These are phyloP conservation scores for Ailuropoda melanoleuca DNA, from an alignment of 2,113 vertebrate genomes.

Conservation along the genomic window DNA sequence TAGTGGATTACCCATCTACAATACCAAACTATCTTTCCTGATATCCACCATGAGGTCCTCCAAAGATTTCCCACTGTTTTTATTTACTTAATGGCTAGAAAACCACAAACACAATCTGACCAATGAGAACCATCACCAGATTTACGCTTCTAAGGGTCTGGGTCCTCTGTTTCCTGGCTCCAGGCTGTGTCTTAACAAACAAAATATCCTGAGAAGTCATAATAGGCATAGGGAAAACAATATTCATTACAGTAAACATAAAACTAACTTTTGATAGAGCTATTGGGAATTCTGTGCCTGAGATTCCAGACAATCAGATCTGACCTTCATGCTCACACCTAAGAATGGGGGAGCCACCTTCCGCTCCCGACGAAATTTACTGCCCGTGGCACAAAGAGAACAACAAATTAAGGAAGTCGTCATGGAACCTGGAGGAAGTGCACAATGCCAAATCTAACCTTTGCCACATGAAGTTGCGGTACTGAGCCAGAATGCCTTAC, in stretches of 20 bases:
- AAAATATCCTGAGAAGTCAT: background rate
- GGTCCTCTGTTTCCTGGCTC: background rate
- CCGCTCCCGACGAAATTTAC: background rate
- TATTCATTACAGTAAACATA: conserved; percentile 25
- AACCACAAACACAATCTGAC: conserved; percentile 91
- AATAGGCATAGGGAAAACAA: background rate
- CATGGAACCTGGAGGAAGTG: conserved; percentile 27
- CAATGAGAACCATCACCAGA: background rate
- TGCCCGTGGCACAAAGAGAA: background rate
- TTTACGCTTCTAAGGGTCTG: background rate
- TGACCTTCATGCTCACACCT: background rate
- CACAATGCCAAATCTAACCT: background rate
- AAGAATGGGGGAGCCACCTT: background rate
- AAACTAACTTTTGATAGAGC: background rate
- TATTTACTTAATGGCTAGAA: conserved; percentile 93
- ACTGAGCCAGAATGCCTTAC: background rate
- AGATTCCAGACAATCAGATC: background rate
- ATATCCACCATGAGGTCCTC: conserved; percentile 91
- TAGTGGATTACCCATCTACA: conserved; percentile 93
- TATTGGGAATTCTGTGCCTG: background rate
- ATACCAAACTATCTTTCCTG: conserved; percentile 87
- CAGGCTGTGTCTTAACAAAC: background rate
- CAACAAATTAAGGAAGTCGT: conserved; percentile 51
- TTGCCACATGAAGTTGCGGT: background rate
- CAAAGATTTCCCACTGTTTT: conserved; percentile 91